Evolutionary conservation across 1,140 invertebrate genomes (phyloP), one percentile per base, ranked within the genome.

Genomic region (Laodelphax striatellus): DNA sequence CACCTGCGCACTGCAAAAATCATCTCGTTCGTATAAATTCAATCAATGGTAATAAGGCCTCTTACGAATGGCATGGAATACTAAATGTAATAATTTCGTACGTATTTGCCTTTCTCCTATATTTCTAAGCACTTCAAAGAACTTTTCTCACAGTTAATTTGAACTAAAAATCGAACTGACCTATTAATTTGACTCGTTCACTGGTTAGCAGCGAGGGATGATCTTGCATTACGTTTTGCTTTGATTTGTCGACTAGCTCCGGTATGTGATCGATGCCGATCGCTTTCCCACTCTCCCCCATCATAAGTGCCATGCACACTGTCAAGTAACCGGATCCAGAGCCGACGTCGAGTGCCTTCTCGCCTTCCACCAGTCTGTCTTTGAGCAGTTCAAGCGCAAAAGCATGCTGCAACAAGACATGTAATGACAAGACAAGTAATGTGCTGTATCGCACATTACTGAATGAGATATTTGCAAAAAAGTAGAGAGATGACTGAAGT

Each of bases 231-330:
- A 97, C 84, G 73, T 97, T 97, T 66, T 77, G 74, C 34, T 77
- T 78, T 9, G 92, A 88, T 62, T 82, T 72, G 60, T 83, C 75
- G 9, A 94, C 85, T 61, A 98, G 77, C 70, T 94, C 84, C 24
- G 84, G 78, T 67, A 97, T 94, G 74, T 97, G 94, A 71, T 98
- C 95, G 64, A 98, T 91, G n/a, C 95, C 95, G 63, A 97, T 78
- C 11, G 81, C 86, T 67, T 78, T 70, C 31, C 94, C 94, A 62
- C 75, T 80, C 50, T 82, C 74, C 31, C 88, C 88, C 56, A 94
- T 79, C 88, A 96, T 90, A 1, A 85, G 72, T 28, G 87, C 88
- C 86, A 98, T 94, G 69, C 94, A 97, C 14, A 90, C 88, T 38
- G 94, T 97, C 13, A 98, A 79, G 73, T 97, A 97, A 5, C 94